Evolutionary conservation across 2,113 vertebrate genomes (phyloP).

Genomic region (Eupsittula cactorum): DNA sequence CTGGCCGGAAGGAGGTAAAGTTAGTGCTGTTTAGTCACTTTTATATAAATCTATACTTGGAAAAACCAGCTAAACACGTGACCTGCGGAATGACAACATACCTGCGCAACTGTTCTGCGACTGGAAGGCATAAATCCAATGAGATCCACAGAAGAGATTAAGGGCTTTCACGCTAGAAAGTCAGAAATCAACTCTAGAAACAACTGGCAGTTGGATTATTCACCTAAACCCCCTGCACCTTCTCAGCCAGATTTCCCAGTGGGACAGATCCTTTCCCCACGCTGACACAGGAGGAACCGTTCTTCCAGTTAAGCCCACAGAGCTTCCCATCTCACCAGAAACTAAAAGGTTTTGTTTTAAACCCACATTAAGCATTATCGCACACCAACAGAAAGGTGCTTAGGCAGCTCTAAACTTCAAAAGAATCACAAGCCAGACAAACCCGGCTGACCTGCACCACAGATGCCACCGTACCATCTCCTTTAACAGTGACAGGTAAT

Average conservation of each 20-base stretch:
- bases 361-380: not conserved
- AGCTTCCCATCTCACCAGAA: not conserved
- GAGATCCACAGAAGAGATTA: not conserved
- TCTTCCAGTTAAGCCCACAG: not conserved
- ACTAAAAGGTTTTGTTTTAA: not conserved
- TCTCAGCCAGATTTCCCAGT: not conserved
- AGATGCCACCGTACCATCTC: not conserved
- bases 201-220: not conserved
- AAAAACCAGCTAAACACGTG: not conserved
- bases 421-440: not conserved
- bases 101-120: not conserved
- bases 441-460: accelerated
- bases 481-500: accelerated
- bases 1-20: not conserved
- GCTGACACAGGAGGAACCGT: not conserved
- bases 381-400: not conserved
- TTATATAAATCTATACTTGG: not conserved
- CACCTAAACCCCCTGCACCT: not conserved
- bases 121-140: not conserved
- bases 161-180: not conserved
- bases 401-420: not conserved
- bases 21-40: not conserved
- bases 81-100: not conserved
- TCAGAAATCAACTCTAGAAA: not conserved
- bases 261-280: not conserved